Evolutionary conservation across 2,113 vertebrate genomes (phyloP), one percentile per base, ranked within the genome.

Genomic region (Oplegnathus fasciatus): DNA sequence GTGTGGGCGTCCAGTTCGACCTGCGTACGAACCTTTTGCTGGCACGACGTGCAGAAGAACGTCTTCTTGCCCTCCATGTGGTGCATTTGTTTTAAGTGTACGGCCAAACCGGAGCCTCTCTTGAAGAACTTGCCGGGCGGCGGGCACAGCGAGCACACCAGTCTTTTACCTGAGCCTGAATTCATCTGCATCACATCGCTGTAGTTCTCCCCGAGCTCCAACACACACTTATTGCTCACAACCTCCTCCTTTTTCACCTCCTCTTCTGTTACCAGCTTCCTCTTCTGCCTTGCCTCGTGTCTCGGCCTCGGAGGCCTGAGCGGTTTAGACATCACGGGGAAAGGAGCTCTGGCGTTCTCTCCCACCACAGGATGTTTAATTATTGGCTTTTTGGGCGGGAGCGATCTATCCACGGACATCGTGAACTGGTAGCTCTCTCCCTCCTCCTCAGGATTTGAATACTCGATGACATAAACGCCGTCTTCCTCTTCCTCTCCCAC

Each of bases 401-500:
- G 62, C 26, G 83, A 67, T 0, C 58, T 28, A 1, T 92, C 88
- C 2, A 90, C 83, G 0, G 80, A 80, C 82, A 92, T 85, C 0
- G 46, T 90, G 28, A 90, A 87, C 75, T 89, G 77, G 80, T 87
- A 92, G 57, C 89, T 88, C 54, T 88, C 84, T 14, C 86, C 88
- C 5, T 91, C 91, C 54, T 91, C 89, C 58, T 89, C 89, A 0
- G 89, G 80, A 11, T 92, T 89, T 0, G 91, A 91, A 32, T 88
- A 89, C 68, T 91, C 91, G 0, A 92, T 88, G 9, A 89, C 83
- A 5, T 83, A 92, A 5, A 92, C 83, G 1, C 72, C 7, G 0
- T 86, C 85, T 1, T 87, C 88, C 20, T 87, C 85, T 0, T 85
- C 86, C 28, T 86, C 88, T 1, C 2, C 85, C 11, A 0, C 48